Evolutionary conservation across 2,113 vertebrate species (phyloP).

Genomic region (Globicephala melas): DNA sequence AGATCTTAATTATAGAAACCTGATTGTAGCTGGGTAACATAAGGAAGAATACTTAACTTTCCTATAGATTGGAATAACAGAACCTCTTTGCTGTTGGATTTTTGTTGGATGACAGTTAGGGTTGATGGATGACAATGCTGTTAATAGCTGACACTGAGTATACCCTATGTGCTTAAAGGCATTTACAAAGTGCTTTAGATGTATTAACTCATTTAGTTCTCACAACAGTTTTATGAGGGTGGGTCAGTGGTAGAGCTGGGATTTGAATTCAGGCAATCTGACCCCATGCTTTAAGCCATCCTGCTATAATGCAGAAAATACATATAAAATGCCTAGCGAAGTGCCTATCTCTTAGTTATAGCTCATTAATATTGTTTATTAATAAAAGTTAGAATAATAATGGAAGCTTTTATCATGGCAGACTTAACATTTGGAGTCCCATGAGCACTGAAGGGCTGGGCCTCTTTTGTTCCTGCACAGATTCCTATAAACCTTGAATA

Average conservation of each 20-base stretch:
- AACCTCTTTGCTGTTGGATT: background rate
- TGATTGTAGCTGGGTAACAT: background rate
- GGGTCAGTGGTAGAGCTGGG: background rate
- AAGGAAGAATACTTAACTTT: background rate
- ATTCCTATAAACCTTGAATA: background rate
- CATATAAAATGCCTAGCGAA: background rate
- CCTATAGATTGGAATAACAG: background rate
- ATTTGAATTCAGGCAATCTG: background rate
- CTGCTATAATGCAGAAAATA: background rate
- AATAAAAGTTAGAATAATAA: background rate
- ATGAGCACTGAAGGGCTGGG: background rate
- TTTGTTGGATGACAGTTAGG: background rate
- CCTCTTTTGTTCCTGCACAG: background rate
- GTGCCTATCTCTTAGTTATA: background rate
- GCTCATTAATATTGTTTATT: background rate
- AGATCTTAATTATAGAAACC: conserved; percentile 10
- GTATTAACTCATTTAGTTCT: background rate
- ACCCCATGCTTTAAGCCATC: background rate
- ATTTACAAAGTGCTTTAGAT: background rate
- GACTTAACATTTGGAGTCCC: background rate
- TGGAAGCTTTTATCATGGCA: background rate
- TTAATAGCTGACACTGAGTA: background rate
- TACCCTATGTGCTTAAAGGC: background rate
- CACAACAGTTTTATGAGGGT: background rate
- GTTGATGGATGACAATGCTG: background rate